A percentile compares a stretch with the other conserved stretches of the same genome.
Evolutionary conservation across 2,888 invertebrate species (phyloP).

Genomic region (Hemaris fuciformis): DNA sequence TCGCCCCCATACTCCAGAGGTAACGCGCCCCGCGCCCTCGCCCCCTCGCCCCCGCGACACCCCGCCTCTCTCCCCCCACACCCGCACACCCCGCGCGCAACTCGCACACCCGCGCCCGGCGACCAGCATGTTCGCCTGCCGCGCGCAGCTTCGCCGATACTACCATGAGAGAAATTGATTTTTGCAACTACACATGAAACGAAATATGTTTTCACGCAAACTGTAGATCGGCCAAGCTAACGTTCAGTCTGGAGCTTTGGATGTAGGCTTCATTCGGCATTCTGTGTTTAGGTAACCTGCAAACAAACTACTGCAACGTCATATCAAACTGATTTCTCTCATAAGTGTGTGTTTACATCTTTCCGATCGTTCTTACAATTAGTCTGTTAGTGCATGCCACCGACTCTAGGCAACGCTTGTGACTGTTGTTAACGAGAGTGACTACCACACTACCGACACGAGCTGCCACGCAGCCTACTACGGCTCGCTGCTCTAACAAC

Average conservation of each 20-base stretch:
- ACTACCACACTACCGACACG: slow-evolving; percentile 12
- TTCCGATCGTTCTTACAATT: slow-evolving; percentile 17
- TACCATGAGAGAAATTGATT: slow-evolving; percentile 11
- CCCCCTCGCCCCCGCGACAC: slow-evolving; percentile 17
- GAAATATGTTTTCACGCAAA: background rate
- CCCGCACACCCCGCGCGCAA: slow-evolving; percentile 23
- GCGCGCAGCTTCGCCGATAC: slow-evolving; percentile 15
- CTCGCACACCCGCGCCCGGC: slow-evolving; percentile 22
- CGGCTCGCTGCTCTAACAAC: background rate
- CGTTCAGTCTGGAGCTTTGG: slow-evolving; percentile 13
- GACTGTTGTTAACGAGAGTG: slow-evolving; percentile 2
- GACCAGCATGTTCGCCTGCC: slow-evolving; percentile 14
- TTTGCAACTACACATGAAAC: background rate
- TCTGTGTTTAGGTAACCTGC: slow-evolving; percentile 29
- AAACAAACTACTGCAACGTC: slow-evolving; percentile 18
- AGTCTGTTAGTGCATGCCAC: slow-evolving; percentile 11
- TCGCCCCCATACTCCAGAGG: slow-evolving; percentile 87
- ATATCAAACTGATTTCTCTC: slow-evolving; percentile 22
- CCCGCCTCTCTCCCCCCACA: slow-evolving; percentile 19
- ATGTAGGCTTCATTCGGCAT: slow-evolving; percentile 18
- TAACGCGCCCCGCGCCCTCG: slow-evolving; percentile 54
- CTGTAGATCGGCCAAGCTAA: slow-evolving; percentile 15
- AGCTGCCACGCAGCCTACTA: background rate
- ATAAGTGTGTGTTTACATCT: slow-evolving; percentile 16
- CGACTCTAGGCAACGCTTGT: slow-evolving; percentile 5